Evolutionary conservation across 2,888 invertebrate genomes (phyloP).

Genomic region (Bombylius discolor): DNA sequence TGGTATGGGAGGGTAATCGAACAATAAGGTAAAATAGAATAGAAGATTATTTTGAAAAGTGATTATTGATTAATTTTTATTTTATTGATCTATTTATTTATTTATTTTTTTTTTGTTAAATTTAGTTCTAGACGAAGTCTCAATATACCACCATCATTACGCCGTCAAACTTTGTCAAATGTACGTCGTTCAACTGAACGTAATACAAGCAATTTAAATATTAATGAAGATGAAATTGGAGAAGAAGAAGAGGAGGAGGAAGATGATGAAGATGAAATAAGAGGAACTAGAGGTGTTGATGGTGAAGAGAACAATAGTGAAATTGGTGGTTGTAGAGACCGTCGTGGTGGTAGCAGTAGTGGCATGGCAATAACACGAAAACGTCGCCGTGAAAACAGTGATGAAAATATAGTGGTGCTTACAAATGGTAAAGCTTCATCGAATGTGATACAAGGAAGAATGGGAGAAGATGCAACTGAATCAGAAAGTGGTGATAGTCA

Average conservation of each 20-base stretch:
- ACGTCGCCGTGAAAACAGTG: no score
- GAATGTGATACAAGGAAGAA: neutral
- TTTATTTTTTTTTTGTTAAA: neutral
- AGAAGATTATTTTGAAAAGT: no score
- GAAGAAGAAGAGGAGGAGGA: slow-evolving; percentile 9
- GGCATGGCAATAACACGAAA: no score
- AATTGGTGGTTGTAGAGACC: neutral
- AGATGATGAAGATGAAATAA: slow-evolving; percentile 10
- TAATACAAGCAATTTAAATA: slow-evolving; percentile 3
- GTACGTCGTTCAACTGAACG: slow-evolving; percentile 10
- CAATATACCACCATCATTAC: slow-evolving; percentile 25
- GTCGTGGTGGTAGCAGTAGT: neutral
- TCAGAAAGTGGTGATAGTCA: slow-evolving; percentile 24
- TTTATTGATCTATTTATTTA: no score
- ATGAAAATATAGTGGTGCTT: neutral
- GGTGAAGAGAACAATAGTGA: neutral
- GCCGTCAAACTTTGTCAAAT: slow-evolving; percentile 21
- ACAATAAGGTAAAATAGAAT: no score
- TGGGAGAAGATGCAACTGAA: slow-evolving; percentile 14
- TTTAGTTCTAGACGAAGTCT: slow-evolving; percentile 27
- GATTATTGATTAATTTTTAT: no score
- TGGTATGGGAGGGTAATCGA: neutral
- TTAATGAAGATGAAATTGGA: slow-evolving; percentile 2
- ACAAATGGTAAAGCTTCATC: slow-evolving; percentile 8
- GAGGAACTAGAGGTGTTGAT: neutral